Evolutionary conservation across 2,113 vertebrate species (phyloP), one percentile per base, ranked within the genome.

Genomic region (Panthera tigris): DNA sequence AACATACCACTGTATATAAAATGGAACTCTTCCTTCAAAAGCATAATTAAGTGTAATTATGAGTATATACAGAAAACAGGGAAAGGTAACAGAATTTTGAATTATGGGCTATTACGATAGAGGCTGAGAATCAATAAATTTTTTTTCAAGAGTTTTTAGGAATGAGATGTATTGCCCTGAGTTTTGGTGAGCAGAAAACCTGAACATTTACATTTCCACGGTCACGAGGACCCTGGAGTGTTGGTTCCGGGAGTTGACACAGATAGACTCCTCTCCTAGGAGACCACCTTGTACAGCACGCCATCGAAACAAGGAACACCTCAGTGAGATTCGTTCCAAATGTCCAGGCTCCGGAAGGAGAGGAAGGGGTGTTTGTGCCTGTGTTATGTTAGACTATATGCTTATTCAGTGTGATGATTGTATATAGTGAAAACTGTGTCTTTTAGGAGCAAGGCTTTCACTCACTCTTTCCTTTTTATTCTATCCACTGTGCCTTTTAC

Each of bases 331-430:
- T 8, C 0, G 0, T 33, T 66, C 39, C 45, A 4, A 25, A 3
- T 4, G 2, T 29, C 23, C 33, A 3, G 39, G 36, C 41, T 29
- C 36, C 33, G 3, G 0, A 25, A 76, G 6, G 25, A 29, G 1
- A 63, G 23, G 39, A 39, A 19, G 14, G 50, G 10, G n/a, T 85
- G 71, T 55, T 48, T 19, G 9, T 39, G 27, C 21, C 41, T 45
- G 11, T 14, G 6, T 14, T 12, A 4, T 10, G 16, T 33, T 57
- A 19, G 81, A 52, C 33, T 5, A n/a, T 0, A 0, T 48, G 8
- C 61, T 27, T 4, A 6, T 23, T 61, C 29, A 0, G 4, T 13
- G 39, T 18, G 33, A 9, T 29, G 18, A 4, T 1, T 15, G 0
- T 13, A 8, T 4, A 6, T 0, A 1, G 4, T 21, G 55, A 45